Base-by-base conservation (phyloP, 2,797 vertebrate genomes). In the Prionace glauca region DNA sequence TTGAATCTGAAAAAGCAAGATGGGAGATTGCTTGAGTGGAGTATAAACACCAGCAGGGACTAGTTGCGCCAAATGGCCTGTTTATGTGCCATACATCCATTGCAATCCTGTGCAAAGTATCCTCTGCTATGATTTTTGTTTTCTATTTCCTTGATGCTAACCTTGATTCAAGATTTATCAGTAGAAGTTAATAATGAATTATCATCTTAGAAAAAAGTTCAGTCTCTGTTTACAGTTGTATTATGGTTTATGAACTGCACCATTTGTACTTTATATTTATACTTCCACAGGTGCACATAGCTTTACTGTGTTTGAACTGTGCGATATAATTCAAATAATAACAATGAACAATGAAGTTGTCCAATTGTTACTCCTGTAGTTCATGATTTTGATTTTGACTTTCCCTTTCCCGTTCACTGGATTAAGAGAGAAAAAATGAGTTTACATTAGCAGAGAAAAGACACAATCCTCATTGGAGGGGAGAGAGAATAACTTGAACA, bases 301-400 rank as follows among this genome's bases (percentile, higher is more conserved):
- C 29, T 90, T 62, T 90, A 90, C 29, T n/a, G 3, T 62, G 12
- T 62, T 18, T n/a, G 29, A 90, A 62, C 0, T 26, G 20, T 67
- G 90, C 10, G 22, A 92, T 92, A 11, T 69, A 92, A 41, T 92
- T 67, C 62, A 69, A 92, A 92, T 41, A 92, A 92, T 41, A 92
- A 41, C 5, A 84, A 45, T 69, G 60, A 24, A 69, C 62, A 92
- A 12, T 62, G 29, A 32, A 29, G 8, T 62, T 92, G n/a, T 84
- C 41, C 18, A 24, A 24, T 69, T 22, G 22, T 67, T 12, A 26
- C n/a, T 29, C n/a, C n/a, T 69, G 11, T 69, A n/a, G 20, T 92
- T 0, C 2, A 26, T 41, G 18, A 20, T n/a, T 69, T 41, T 41
- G 18, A 20, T n/a, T 69, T 41, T 92, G n/a, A 67, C 9, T 41